Conservation (phyloP, 2,113 vertebrate species). For the Chaetodon trifascialis region DNA sequence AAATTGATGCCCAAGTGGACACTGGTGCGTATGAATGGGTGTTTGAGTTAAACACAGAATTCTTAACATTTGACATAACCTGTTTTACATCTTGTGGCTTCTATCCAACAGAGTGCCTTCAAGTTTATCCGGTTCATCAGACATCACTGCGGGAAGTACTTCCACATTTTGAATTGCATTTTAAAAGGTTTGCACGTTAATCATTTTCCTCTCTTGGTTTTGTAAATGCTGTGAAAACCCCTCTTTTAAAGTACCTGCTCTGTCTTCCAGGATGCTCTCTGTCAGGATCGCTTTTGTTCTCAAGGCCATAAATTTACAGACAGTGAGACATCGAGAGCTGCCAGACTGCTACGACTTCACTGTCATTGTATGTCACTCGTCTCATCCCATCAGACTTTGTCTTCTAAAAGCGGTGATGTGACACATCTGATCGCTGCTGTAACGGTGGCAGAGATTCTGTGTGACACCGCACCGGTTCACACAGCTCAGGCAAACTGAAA, state of each 20-base stretch:
- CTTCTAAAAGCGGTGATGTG: conserved; percentile 2
- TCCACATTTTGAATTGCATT: conserved; percentile 89
- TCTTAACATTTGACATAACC: background rate
- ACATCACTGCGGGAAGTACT: conserved; percentile 57
- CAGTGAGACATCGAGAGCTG: conserved; percentile 91
- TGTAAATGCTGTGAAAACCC: background rate
- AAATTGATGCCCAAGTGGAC: conserved; percentile 91
- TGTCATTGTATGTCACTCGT: conserved; percentile 84
- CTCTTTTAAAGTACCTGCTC: background rate
- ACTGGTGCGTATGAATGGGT: conserved; percentile 81
- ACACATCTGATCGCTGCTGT: conserved; percentile 17
- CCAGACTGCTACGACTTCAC: conserved; percentile 96
- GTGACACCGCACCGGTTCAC: background rate
- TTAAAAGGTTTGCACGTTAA: conserved; percentile 87
- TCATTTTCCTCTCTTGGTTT: background rate
- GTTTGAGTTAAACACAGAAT: background rate
- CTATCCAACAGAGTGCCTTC: conserved; percentile 87
- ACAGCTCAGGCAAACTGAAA: no score
- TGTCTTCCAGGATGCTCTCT: conserved; percentile 87
- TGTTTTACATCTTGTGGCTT: background rate
- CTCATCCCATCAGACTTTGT: conserved; percentile 13
- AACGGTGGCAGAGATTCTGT: background rate
- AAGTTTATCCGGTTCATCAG: conserved; percentile 82
- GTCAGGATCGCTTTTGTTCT: conserved; percentile 90
- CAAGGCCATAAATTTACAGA: conserved; percentile 97